Base-by-base conservation (phyloP, 2,888 invertebrate species). In the Dryobotodes eremita region DNA sequence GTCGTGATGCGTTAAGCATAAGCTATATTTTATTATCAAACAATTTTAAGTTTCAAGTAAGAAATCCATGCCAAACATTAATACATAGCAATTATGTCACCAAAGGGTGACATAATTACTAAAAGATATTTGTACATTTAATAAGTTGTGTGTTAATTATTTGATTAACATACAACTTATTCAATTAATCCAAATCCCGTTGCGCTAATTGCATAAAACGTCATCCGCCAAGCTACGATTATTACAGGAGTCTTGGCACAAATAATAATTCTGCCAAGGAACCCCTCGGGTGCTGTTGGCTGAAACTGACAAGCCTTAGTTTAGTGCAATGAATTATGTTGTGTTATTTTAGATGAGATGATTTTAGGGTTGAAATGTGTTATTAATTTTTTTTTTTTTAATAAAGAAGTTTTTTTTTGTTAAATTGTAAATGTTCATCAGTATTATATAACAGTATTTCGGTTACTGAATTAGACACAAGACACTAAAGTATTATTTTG, bases 131-230 rank as follows among this genome's bases (percentile, higher is more conserved):
- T 36, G 31, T 36, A 36, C 3, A 36, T 36, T 36, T 36, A 36
- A 36, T 36, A 36, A 36, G 31, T 36, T 36, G 31, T 36, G 31
- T 36, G 31, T 36, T 36, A 36, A 36, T 36, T 3, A 2, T 36
- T 36, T 36, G 31, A 36, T 36, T 36, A 36, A 61, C 26, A 42
- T 26, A 61, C 53, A 79, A 74, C 62, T 76, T 74, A 85, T 87
- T 86, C 71, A 86, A 86, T 81, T 86, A 75, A 80, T 76, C 61
- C 74, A 77, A 88, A 87, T 85, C 81, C 68, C 77, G 61, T 55
- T 62, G 57, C 57, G 36, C 62, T 93, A 92, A 94, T 91, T 91
- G 91, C 88, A 92, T 91, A 89, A 92, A 92, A 90, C 90, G 90
- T 92, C 93, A 91, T 91, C 91, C 87, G 89, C 90, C 90, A 88